These are phyloP conservation scores for Clostera curtula DNA, from an alignment of 2,888 invertebrate species.

Conservation along the genomic window DNA sequence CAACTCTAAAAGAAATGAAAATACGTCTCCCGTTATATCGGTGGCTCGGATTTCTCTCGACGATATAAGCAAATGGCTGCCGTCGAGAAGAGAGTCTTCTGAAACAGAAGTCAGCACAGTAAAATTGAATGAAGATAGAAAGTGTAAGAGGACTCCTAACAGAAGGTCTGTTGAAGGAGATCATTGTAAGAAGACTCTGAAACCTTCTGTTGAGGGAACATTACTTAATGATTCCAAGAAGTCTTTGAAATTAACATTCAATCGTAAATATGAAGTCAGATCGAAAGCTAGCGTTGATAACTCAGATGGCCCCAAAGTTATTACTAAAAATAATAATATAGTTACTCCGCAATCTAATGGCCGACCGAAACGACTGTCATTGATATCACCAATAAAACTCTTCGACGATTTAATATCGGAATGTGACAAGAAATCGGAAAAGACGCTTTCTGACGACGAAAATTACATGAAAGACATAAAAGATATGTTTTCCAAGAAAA, in stretches of 20 bases:
- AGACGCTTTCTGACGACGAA: conserved; percentile 16
- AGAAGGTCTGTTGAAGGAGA: conserved; percentile 2
- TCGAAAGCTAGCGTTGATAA: conserved; percentile 1
- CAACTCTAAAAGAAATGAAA: conserved; percentile 4
- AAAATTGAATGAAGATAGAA: conserved; percentile 1
- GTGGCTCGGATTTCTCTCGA: conserved; percentile 25
- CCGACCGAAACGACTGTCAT: conserved; percentile 14
- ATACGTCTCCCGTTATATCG: conserved; percentile 24
- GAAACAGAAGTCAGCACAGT: conserved; percentile 10
- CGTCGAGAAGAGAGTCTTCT: conserved; percentile 23
- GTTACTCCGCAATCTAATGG: not conserved
- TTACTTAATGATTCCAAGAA: too few relatives aligned
- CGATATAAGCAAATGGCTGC: conserved; percentile 30
- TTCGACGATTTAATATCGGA: conserved; percentile 22
- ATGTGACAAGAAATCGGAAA: conserved; percentile 10
- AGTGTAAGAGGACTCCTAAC: not conserved
- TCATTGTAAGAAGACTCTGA: conserved; percentile 3
- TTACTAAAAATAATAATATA: too few relatives aligned
- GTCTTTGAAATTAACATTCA: conserved; percentile 5
- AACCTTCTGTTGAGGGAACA: too few relatives aligned
- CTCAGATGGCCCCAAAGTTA: too few relatives aligned
- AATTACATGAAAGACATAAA: conserved; percentile 16
- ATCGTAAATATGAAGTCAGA: not conserved
- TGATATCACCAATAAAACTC: conserved; percentile 43
- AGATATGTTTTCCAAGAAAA: conserved; percentile 10